phyloP scores from a whole-genome alignment of 2,888 invertebrate species.

The Ochlodes sylvanus region DNA sequence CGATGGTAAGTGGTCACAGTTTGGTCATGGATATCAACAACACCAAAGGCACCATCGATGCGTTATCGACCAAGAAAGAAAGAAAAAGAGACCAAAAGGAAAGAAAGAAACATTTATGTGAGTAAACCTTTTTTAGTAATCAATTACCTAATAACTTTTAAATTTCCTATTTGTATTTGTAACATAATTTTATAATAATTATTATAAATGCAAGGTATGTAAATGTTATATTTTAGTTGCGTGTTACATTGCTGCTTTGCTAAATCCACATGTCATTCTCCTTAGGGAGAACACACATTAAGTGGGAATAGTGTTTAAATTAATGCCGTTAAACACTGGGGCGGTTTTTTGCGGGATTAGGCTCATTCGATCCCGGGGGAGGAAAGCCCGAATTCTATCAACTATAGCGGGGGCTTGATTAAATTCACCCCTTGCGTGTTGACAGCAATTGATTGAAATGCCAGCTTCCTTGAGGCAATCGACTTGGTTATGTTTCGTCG shows the following conservation, averaged over 20 bases:
- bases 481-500: conserved; percentile 47
- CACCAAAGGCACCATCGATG: no score
- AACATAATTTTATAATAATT: no score
- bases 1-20: no score
- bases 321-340: conserved; percentile 76
- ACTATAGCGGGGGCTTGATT: conserved; percentile 76
- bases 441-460: conserved; percentile 81
- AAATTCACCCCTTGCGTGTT: conserved; percentile 80
- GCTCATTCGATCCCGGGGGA: conserved; percentile 65
- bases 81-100: no score
- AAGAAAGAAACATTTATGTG: no score
- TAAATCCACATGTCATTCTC: conserved; percentile 28
- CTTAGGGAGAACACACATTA: conserved; percentile 45
- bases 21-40: no score
- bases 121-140: no score
- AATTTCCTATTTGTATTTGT: no score
- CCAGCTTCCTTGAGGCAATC: conserved; percentile 54
- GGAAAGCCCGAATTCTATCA: conserved; percentile 75
- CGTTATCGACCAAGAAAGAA: no score
- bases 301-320: conserved; percentile 79
- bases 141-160: no score
- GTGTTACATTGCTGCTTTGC: conserved; percentile 7
- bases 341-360: conserved; percentile 71
- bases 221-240: no score
- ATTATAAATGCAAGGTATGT: no score